phyloP scores from a whole-genome alignment of 2,888 invertebrate genomes.

The Drosophila robusta region DNA sequence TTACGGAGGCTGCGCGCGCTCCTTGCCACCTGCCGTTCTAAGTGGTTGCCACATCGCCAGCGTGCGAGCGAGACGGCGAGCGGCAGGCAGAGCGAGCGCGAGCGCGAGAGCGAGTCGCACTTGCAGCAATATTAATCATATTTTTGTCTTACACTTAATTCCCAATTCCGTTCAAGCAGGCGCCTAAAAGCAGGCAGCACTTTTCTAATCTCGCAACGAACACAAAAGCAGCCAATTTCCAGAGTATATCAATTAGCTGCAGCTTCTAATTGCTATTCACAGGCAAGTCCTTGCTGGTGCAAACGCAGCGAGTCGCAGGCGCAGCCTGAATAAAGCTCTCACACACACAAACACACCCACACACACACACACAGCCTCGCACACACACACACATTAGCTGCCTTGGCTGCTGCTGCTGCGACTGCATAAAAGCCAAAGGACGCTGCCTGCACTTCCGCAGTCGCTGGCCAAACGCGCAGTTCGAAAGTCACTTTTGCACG shows the following conservation, averaged over 20 bases:
- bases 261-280: slow-evolving; percentile 28
- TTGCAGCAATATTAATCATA: not conserved
- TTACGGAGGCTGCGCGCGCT: slow-evolving; percentile 75
- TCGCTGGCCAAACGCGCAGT: slow-evolving; percentile 72
- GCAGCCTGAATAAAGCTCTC: slow-evolving; percentile 43
- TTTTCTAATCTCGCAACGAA: too few relatives aligned
- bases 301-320: slow-evolving; percentile 51
- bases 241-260: slow-evolving; percentile 29
- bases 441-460: slow-evolving; percentile 68
- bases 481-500: slow-evolving; percentile 38
- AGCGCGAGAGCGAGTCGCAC: slow-evolving; percentile 9
- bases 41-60: slow-evolving; percentile 58
- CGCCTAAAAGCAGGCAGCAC: not conserved
- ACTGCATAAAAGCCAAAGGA: slow-evolving; percentile 74
- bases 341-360: slow-evolving; percentile 16
- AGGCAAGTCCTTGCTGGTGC: slow-evolving; percentile 7
- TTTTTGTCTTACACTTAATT: too few relatives aligned
- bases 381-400: slow-evolving; percentile 38
- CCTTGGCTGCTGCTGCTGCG: slow-evolving; percentile 26
- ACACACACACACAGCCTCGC: slow-evolving; percentile 5
- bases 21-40: slow-evolving; percentile 58
- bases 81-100: not conserved
- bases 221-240: not conserved
- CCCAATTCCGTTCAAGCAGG: not conserved
- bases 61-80: slow-evolving; percentile 36